A percentile compares a stretch with the other conserved stretches of the same genome.
Conservation (phyloP, 2,888 invertebrate genomes). For the Zonitis immaculata region DNA sequence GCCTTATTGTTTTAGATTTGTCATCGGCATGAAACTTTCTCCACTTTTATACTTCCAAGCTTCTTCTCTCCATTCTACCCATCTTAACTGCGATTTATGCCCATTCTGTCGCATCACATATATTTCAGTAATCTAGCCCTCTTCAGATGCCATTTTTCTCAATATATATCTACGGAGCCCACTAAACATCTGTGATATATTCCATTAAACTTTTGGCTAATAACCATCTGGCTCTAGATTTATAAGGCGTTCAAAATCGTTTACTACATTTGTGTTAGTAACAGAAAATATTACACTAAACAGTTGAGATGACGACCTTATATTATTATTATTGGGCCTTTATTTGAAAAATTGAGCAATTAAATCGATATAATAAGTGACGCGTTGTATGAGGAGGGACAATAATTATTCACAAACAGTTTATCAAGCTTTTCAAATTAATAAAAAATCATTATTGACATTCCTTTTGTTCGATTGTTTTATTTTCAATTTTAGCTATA, state of each 20-base stretch:
- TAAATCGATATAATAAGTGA: no score
- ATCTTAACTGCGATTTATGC: constrained; percentile 46
- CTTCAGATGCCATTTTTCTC: constrained; percentile 49
- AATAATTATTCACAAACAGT: no score
- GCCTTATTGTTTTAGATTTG: constrained; percentile 42
- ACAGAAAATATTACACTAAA: constrained; percentile 22
- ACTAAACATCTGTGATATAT: constrained; percentile 48
- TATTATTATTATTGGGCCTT: no score
- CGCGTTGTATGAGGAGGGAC: no score
- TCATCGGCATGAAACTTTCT: constrained; percentile 36
- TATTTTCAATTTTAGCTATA: no score
- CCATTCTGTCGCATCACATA: constrained; percentile 45
- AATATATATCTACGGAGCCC: constrained; percentile 44
- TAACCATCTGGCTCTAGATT: constrained; percentile 39
- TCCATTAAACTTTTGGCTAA: constrained; percentile 45
- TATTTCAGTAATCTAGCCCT: constrained; percentile 48
- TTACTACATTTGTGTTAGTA: constrained; percentile 14
- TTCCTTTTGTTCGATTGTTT: no score
- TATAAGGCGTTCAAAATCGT: constrained; percentile 25
- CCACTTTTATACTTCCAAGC: background rate
- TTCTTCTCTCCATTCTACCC: constrained; percentile 30
- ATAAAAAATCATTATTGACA: no score
- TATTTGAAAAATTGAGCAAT: no score
- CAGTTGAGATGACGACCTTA: constrained; percentile 7
- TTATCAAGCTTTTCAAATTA: no score